Percentiles rank a stretch among this genome's conserved stretches.
phyloP scores from a whole-genome alignment of 2,888 invertebrate species.

The Ecliptopera silaceata region DNA sequence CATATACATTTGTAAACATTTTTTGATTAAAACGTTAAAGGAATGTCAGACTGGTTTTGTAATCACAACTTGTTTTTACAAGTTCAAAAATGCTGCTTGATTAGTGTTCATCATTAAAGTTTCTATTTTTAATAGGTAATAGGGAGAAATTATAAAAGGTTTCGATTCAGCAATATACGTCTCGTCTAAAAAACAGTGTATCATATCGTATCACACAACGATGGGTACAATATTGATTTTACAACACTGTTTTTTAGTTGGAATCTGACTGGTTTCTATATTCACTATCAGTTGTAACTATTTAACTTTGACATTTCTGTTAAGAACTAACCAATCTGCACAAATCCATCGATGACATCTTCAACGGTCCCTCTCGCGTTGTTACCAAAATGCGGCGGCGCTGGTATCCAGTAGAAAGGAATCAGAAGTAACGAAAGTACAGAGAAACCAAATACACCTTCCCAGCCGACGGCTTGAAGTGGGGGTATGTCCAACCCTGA shows the following conservation, averaged over 20 bases:
- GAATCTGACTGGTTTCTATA: too few relatives aligned
- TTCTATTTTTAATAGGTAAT: background rate
- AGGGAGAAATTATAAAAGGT: too few relatives aligned
- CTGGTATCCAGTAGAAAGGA: conserved; percentile 90
- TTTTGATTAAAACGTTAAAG: background rate
- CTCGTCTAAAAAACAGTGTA: too few relatives aligned
- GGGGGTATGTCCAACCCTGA: conserved; percentile 91
- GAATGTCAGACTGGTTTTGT: conserved; percentile 6
- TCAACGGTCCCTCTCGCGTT: conserved; percentile 90
- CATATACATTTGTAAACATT: too few relatives aligned
- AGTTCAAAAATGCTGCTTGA: conserved; percentile 31
- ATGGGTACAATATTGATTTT: too few relatives aligned
- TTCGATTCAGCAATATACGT: too few relatives aligned
- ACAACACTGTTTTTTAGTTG: too few relatives aligned
- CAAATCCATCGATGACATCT: conserved; percentile 92
- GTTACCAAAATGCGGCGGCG: conserved; percentile 89
- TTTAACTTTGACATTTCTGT: too few relatives aligned
- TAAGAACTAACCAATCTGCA: conserved; percentile 87
- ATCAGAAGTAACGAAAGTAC: conserved; percentile 61
- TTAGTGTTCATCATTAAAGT: conserved; percentile 16
- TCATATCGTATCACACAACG: too few relatives aligned
- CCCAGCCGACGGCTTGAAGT: conserved; percentile 96
- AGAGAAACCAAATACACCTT: conserved; percentile 85
- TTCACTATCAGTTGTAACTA: too few relatives aligned
- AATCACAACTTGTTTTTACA: conserved; percentile 20